Percentiles rank a stretch among this genome's conserved stretches.
Conservation (phyloP, 2,888 invertebrate species). For the Athalia rosae region DNA sequence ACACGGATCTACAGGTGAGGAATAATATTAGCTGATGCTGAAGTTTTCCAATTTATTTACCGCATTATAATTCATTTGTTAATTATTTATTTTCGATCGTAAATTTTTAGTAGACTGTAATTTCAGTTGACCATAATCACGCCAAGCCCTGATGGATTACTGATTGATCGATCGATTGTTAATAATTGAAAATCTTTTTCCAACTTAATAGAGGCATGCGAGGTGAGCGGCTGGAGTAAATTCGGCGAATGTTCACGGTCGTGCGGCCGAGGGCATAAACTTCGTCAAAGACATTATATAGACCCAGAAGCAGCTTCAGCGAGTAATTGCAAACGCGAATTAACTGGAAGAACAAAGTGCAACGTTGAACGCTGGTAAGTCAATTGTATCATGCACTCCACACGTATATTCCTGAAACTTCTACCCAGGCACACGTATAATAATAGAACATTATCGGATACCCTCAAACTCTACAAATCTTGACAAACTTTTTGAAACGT, state of each 20-base stretch:
- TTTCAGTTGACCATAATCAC: not conserved
- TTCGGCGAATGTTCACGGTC: slow-evolving; percentile 90
- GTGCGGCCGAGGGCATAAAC: slow-evolving; percentile 91
- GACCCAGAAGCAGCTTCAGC: slow-evolving; percentile 74
- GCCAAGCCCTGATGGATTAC: not conserved
- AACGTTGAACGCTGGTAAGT: slow-evolving; percentile 63
- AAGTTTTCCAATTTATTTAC: not conserved
- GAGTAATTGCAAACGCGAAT: slow-evolving; percentile 77
- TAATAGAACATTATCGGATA: too few relatives aligned
- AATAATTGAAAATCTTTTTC: not conserved
- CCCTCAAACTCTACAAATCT: not conserved
- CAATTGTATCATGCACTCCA: not conserved
- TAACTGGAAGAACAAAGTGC: slow-evolving; percentile 61
- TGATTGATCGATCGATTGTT: not conserved
- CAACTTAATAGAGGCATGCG: slow-evolving; percentile 81
- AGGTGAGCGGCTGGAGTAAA: slow-evolving; percentile 82
- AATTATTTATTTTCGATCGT: not conserved
- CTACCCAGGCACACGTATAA: too few relatives aligned
- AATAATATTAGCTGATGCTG: too few relatives aligned
- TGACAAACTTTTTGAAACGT: not conserved
- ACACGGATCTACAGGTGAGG: too few relatives aligned
- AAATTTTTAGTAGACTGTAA: not conserved
- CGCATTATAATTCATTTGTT: not conserved
- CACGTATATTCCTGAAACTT: too few relatives aligned
- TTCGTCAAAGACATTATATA: slow-evolving; percentile 84